phyloP scores from a whole-genome alignment of 2,113 vertebrate species.

The Clarias gariepinus region DNA sequence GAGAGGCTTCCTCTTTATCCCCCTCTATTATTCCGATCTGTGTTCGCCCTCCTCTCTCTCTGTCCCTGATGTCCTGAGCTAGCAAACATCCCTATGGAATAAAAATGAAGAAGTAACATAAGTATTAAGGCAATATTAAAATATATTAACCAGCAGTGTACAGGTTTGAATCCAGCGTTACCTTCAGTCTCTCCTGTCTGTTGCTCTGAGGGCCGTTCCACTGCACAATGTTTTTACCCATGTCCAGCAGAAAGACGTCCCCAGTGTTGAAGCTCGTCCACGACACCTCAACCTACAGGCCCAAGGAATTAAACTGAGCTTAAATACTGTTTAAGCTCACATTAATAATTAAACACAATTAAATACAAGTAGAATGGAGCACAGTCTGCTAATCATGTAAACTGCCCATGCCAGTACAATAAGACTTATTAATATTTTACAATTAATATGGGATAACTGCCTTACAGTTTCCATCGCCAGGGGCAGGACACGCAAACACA shows the following conservation, averaged over 20 bases:
- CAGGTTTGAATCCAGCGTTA: slow-evolving; percentile 42
- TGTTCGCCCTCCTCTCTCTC: slow-evolving; percentile 81
- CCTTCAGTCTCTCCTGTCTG: slow-evolving; percentile 84
- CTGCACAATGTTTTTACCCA: slow-evolving; percentile 87
- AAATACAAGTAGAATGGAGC: background rate
- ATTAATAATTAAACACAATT: background rate
- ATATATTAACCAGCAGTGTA: background rate
- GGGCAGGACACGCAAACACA: background rate
- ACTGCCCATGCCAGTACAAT: background rate
- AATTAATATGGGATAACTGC: background rate
- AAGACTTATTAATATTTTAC: background rate
- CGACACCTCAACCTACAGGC: slow-evolving; percentile 79
- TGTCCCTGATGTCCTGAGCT: slow-evolving; percentile 85
- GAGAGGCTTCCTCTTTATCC: slow-evolving; percentile 68
- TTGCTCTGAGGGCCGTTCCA: slow-evolving; percentile 89
- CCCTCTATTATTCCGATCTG: slow-evolving; percentile 85
- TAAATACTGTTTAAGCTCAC: background rate
- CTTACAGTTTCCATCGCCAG: slow-evolving; percentile 13
- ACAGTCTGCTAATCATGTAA: background rate
- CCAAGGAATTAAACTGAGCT: slow-evolving; percentile 9
- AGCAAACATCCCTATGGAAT: slow-evolving; percentile 75
- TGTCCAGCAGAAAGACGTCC: slow-evolving; percentile 86
- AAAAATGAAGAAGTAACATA: background rate
- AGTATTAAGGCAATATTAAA: background rate
- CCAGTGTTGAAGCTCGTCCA: slow-evolving; percentile 89